phyloP scores from a whole-genome alignment of 1,140 invertebrate species.

The Steinernema khuongi region DNA sequence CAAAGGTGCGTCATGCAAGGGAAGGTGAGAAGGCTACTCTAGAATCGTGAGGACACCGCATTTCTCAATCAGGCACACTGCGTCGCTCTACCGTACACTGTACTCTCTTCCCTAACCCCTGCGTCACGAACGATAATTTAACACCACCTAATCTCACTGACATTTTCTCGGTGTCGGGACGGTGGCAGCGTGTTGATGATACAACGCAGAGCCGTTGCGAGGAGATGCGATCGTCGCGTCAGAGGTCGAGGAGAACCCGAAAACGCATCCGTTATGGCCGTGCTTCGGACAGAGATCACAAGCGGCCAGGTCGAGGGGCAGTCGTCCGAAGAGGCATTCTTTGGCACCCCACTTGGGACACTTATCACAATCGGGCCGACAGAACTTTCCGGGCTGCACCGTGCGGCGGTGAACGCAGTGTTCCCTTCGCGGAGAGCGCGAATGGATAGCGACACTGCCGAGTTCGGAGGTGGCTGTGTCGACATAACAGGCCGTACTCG shows the following conservation, averaged over 20 bases:
- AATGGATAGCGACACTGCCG: constrained; percentile 9
- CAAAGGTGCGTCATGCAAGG: no score
- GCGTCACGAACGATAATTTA: not conserved
- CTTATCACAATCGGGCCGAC: constrained; percentile 41
- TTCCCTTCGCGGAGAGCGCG: constrained; percentile 4
- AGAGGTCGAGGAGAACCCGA: constrained; percentile 13
- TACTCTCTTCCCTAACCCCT: not conserved
- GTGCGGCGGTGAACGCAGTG: constrained; percentile 17
- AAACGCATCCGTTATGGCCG: constrained; percentile 37
- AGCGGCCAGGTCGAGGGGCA: constrained; percentile 23
- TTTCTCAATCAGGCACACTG: no score
- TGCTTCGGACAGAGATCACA: constrained; percentile 44
- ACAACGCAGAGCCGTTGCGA: not conserved
- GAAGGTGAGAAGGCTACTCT: no score
- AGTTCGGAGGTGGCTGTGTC: not conserved
- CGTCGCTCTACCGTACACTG: not conserved
- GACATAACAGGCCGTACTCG: not conserved
- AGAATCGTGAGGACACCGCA: no score
- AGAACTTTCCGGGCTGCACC: constrained; percentile 36
- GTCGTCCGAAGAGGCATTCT: constrained; percentile 39
- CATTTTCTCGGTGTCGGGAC: constrained; percentile 18
- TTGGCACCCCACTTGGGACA: constrained; percentile 44
- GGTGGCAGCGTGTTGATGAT: constrained; percentile 14
- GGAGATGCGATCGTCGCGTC: not conserved
- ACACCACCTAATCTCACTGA: constrained; percentile 14